Percentiles rank a stretch among this genome's conserved stretches.
Conservation (phyloP, 2,797 vertebrate species). For the Hydrophis major region DNA sequence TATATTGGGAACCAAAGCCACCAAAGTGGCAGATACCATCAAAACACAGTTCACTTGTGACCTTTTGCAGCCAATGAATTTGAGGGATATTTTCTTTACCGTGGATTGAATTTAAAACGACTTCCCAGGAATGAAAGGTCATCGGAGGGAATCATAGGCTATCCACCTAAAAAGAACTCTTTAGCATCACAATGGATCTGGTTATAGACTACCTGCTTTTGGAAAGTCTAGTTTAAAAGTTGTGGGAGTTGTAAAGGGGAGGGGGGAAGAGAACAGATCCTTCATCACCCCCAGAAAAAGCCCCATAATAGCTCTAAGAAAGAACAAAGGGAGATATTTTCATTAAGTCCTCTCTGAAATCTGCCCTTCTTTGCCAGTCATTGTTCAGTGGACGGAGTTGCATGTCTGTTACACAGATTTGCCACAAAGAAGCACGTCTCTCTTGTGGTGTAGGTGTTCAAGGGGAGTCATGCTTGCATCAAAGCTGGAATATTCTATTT, state of each 20-base stretch:
- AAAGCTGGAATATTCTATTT: slow-evolving; percentile 67
- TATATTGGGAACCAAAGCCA: slow-evolving; percentile 75
- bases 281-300: slow-evolving; percentile 61
- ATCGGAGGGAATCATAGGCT: slow-evolving; percentile 66
- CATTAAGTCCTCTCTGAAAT: slow-evolving; percentile 60
- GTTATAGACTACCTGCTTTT: slow-evolving; percentile 76
- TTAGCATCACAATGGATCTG: slow-evolving; percentile 78
- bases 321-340: slow-evolving; percentile 62
- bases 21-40: slow-evolving; percentile 71
- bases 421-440: slow-evolving; percentile 67
- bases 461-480: slow-evolving; percentile 52
- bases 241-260: background rate
- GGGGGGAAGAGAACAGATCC: slow-evolving; percentile 51
- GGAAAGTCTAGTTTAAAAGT: slow-evolving; percentile 47
- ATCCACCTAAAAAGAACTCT: slow-evolving; percentile 78
- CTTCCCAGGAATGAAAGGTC: slow-evolving; percentile 79
- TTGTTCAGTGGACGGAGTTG: slow-evolving; percentile 60
- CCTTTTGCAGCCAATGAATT: slow-evolving; percentile 80
- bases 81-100: slow-evolving; percentile 72
- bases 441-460: slow-evolving; percentile 59
- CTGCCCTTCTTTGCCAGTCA: slow-evolving; percentile 62
- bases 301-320: slow-evolving; percentile 45
- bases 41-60: slow-evolving; percentile 81
- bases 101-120: slow-evolving; percentile 79
- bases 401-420: slow-evolving; percentile 37